phyloP scores from a whole-genome alignment of 2,888 invertebrate genomes.

The Mantis religiosa region DNA sequence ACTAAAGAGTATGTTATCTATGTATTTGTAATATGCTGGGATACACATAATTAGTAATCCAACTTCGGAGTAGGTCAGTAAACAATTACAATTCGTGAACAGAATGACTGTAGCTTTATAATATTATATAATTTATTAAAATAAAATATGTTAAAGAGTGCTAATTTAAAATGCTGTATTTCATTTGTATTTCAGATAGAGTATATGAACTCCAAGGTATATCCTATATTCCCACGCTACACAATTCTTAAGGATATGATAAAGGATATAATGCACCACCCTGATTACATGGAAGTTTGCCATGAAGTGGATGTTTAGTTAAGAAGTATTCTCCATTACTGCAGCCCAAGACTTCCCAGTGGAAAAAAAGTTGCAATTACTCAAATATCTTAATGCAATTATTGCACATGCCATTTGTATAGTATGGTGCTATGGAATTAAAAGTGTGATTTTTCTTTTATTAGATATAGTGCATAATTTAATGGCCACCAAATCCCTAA shows the following conservation, averaged over 20 bases:
- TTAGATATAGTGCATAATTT: no score
- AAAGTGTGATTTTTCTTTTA: no score
- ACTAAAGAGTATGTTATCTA: no score
- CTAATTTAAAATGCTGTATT: constrained; percentile 57
- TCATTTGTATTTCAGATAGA: constrained; percentile 62
- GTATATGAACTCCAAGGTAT: constrained; percentile 86
- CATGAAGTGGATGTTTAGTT: constrained; percentile 71
- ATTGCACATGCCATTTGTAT: background rate
- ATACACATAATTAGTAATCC: no score
- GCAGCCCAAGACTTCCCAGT: constrained; percentile 5
- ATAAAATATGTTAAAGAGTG: no score
- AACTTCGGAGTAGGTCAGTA: no score
- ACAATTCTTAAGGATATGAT: constrained; percentile 96
- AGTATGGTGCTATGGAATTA: no score
- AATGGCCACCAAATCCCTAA: no score
- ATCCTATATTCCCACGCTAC: constrained; percentile 91
- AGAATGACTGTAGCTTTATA: no score
- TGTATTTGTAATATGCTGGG: no score
- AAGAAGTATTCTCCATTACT: background rate
- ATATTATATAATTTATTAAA: no score
- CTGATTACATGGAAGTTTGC: constrained; percentile 96
- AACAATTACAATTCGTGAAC: no score
- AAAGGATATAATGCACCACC: constrained; percentile 90
- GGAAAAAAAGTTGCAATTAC: background rate
- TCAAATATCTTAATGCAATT: background rate